Conservation (phyloP, 2,888 invertebrate species). For the Zootermopsis nevadensis region DNA sequence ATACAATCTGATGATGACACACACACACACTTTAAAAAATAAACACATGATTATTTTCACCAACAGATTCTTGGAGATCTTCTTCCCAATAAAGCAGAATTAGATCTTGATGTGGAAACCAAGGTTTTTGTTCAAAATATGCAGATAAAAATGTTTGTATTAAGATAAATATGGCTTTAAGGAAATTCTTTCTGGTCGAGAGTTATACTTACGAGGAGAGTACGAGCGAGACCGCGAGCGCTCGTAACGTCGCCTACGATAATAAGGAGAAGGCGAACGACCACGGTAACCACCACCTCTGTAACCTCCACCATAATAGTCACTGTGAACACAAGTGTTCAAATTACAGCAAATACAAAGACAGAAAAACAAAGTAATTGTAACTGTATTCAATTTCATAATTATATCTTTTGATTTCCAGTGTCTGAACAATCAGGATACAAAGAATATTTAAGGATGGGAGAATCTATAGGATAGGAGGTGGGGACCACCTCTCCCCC, state of each 20-base stretch:
- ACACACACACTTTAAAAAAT: constrained; percentile 1
- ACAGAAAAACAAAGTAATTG: background rate
- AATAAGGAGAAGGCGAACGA: constrained; percentile 80
- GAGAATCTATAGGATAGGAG: too few relatives aligned
- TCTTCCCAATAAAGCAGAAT: background rate
- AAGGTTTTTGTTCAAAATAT: background rate
- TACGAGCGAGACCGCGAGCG: constrained; percentile 81
- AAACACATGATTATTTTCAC: background rate
- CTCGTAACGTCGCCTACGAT: constrained; percentile 76
- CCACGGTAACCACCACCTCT: constrained; percentile 62
- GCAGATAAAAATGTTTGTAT: background rate
- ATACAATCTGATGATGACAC: constrained; percentile 42
- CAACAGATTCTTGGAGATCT: background rate
- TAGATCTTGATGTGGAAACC: constrained; percentile 8
- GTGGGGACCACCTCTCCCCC: too few relatives aligned
- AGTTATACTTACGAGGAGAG: constrained; percentile 79
- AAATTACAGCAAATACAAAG: background rate
- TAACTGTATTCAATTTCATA: too few relatives aligned
- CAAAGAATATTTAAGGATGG: too few relatives aligned
- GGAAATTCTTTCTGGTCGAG: constrained; percentile 4
- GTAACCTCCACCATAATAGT: constrained; percentile 60
- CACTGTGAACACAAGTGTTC: constrained; percentile 41
- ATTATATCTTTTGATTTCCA: too few relatives aligned
- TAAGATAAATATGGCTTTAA: background rate
- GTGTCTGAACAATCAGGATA: too few relatives aligned